Base-by-base conservation (phyloP, 2,797 vertebrate genomes). In the Nannoperca australis region DNA sequence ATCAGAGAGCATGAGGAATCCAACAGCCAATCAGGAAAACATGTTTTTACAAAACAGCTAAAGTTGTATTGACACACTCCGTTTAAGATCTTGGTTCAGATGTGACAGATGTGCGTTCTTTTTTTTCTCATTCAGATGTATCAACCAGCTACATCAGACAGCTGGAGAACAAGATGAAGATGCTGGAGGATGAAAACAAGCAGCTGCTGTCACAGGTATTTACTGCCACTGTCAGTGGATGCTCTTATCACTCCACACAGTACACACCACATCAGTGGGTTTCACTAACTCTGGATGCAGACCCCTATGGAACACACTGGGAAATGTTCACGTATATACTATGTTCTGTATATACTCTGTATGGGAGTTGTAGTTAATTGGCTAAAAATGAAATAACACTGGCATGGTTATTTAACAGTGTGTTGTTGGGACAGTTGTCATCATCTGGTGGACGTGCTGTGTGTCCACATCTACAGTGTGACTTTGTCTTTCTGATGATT, bases 101-200 rank as follows among this genome's bases (percentile, higher is more conserved):
- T 36, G n/a, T 30, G 56, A 40, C 4, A 15, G 24, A 50, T 50
- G 5, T 62, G 1, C 30, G 32, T 32, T 63, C 7, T 45, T 36
- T 18, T 0, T 0, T 8, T 77, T 22, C 82, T 83, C 79, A 56
- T 63, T 76, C 91, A 98, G 97, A 97, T 85, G 89, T 95, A 0
- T 96, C 96, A 51, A 92, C 95, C 65, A 94, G 91, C 89, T 97
- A 97, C 81, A 92, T 96, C 91, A 92, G 95, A 70, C 97, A 96
- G 86, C 94, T 97, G 88, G 97, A 98, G 92, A 95, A 92, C 84
- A 97, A 96, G 93, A 95, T 96, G 90, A 96, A 95, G 75, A 93
- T 96, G 61, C 93, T 97, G 84, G 96, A 97, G 76, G 96, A 97
- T 20, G 96, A 97, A 90, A 95, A 96, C 87, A 96, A 95, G 79